Evolutionary conservation across 2,797 vertebrate species (phyloP), one percentile per base, ranked within the genome.

Genomic region (Enteromius radiatus): DNA sequence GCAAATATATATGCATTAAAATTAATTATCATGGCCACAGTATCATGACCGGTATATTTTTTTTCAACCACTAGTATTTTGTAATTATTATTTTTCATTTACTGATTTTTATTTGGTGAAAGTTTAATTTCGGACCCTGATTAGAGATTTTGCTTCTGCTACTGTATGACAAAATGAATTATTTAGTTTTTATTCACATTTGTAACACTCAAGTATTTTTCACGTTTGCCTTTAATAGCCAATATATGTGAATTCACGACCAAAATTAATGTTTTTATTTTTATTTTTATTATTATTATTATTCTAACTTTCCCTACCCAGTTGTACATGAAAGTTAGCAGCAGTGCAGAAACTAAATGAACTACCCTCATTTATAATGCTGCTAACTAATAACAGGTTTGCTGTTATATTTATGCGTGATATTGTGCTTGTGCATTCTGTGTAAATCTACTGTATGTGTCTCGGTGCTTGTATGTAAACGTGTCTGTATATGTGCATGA

Each of bases 371-470:
- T 91, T 93, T 88, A 82, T 89, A 52, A 90, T 95, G 96, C 96
- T 98, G 97, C 97, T 97, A 95, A 91, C 88, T 89, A 93, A 85
- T 91, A 87, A 92, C 91, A 94, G 88, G 92, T 93, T 90, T 90
- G 88, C 84, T 64, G 90, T 79, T 89, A 85, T 90, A 36, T 90
- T 75, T 87, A 67, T 82, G 69, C 61, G 68, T 87, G 56, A 87
- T 79, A 90, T 88, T 91, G 76, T 79, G 63, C 52, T 63, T 52
- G 71, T 76, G 64, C 61, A 56, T 87, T 85, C 63, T 84, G 21
- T 83, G 78, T 90, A 78, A 31, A 85, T 93, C 76, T 86, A 67
- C 71, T 82, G 78, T 64, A 77, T 26, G 90, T 90, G 87, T 83
- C 80, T 63, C 71, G 17, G 47, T 84, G 52, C 75, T 76, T 81